phyloP scores from a whole-genome alignment of 2,113 vertebrate species.

The Marcusenius ussheri region DNA sequence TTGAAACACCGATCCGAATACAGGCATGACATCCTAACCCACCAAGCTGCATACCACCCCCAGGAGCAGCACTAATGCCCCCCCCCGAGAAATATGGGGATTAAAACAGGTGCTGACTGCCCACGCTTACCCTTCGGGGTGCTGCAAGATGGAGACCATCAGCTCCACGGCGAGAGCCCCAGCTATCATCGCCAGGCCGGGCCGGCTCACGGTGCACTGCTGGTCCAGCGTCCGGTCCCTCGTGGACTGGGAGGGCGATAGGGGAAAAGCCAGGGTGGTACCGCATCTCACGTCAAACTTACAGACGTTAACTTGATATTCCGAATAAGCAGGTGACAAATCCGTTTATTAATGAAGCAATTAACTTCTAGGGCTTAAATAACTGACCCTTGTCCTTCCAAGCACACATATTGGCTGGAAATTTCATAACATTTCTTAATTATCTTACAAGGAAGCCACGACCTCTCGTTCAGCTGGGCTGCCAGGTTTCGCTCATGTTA shows the following conservation, averaged over 20 bases:
- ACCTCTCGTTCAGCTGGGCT: neutral
- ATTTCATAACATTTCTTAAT: neutral
- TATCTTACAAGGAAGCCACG: neutral
- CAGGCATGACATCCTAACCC: neutral
- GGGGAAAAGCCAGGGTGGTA: neutral
- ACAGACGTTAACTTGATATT: neutral
- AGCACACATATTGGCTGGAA: neutral
- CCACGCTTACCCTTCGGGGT: slow-evolving; percentile 82
- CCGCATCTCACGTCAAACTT: neutral
- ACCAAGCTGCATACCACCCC: neutral
- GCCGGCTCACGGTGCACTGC: slow-evolving; percentile 93
- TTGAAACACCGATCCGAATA: neutral
- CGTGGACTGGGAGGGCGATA: slow-evolving; percentile 72
- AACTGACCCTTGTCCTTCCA: neutral
- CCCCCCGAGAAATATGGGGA: neutral
- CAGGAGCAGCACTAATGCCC: neutral
- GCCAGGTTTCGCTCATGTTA: neutral
- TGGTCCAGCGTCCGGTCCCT: slow-evolving; percentile 92
- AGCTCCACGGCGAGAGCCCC: slow-evolving; percentile 91
- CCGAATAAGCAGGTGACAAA: neutral
- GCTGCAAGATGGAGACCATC: slow-evolving; percentile 92
- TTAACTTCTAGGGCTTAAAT: neutral
- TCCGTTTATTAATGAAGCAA: neutral
- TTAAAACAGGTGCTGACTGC: neutral
- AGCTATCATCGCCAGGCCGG: slow-evolving; percentile 89